These are phyloP conservation scores for Pantala flavescens DNA, from an alignment of 1,140 invertebrate genomes.

Conservation along the genomic window DNA sequence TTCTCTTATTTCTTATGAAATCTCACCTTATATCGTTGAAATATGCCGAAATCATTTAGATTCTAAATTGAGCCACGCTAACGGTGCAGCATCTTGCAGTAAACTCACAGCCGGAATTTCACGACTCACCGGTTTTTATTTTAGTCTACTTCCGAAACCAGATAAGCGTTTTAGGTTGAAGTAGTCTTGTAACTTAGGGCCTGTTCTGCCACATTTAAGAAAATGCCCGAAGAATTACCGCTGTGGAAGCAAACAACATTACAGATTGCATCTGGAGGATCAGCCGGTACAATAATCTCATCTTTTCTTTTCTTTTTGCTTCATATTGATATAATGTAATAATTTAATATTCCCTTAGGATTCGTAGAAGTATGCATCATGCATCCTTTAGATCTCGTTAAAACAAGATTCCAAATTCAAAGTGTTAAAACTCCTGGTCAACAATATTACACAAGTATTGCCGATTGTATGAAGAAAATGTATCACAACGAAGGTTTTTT, in stretches of 20 bases:
- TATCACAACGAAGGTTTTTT: conserved; percentile 65
- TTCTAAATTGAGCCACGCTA: too few species aligned
- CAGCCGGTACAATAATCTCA: conserved; percentile 48
- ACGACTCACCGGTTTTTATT: neutral
- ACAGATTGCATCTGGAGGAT: conserved; percentile 78
- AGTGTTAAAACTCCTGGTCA: conserved; percentile 42
- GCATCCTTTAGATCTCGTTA: conserved; percentile 88
- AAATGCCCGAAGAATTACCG: conserved; percentile 26
- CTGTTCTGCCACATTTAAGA: neutral
- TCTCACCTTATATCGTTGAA: too few species aligned
- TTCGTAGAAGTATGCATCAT: conserved; percentile 92
- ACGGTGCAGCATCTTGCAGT: neutral
- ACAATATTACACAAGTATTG: conserved; percentile 63
- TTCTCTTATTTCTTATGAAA: too few species aligned
- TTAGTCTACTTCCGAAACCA: neutral
- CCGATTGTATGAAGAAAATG: conserved; percentile 83
- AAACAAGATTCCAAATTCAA: conserved; percentile 78
- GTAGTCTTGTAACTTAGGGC: neutral
- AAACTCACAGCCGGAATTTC: neutral
- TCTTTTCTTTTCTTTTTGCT: neutral
- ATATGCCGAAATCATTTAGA: too few species aligned
- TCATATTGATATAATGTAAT: neutral
- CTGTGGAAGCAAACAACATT: conserved; percentile 60
- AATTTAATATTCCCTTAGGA: conserved; percentile 34
- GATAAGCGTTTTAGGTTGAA: neutral